phyloP scores from a whole-genome alignment of 92 coral and sea anemone genomes.

The Phenganax stokvisi region DNA sequence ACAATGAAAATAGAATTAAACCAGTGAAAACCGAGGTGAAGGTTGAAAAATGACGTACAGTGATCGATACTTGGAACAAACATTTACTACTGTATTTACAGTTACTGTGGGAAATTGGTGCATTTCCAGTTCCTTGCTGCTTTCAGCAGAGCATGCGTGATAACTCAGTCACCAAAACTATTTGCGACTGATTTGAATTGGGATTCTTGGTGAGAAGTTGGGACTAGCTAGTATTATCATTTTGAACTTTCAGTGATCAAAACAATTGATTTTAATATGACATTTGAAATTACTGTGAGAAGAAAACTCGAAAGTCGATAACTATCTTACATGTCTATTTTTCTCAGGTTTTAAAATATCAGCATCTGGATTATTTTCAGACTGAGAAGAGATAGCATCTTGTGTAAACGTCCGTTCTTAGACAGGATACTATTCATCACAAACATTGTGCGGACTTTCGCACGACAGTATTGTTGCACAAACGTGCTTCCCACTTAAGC shows the following conservation, averaged over 20 bases:
- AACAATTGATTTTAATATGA: neutral
- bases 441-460: neutral
- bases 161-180: neutral
- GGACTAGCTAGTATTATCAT: too few species aligned
- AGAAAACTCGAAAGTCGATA: neutral
- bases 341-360: slow-evolving; percentile 79
- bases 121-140: neutral
- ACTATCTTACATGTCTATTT: slow-evolving; percentile 7
- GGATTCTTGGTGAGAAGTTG: too few species aligned
- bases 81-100: too few species aligned
- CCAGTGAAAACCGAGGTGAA: too few species aligned
- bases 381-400: slow-evolving; percentile 23
- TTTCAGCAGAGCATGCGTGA: neutral
- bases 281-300: neutral
- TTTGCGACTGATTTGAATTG: neutral
- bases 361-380: slow-evolving; percentile 64
- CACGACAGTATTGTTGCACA: neutral
- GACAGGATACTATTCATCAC: neutral
- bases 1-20: too few species aligned
- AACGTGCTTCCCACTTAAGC: neutral
- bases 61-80: too few species aligned
- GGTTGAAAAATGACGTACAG: too few species aligned
- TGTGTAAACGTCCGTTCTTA: neutral
- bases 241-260: neutral
- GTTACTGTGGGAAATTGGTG: too few species aligned